Conservation (phyloP, 2,888 invertebrate genomes). For the Papilio protenor region DNA sequence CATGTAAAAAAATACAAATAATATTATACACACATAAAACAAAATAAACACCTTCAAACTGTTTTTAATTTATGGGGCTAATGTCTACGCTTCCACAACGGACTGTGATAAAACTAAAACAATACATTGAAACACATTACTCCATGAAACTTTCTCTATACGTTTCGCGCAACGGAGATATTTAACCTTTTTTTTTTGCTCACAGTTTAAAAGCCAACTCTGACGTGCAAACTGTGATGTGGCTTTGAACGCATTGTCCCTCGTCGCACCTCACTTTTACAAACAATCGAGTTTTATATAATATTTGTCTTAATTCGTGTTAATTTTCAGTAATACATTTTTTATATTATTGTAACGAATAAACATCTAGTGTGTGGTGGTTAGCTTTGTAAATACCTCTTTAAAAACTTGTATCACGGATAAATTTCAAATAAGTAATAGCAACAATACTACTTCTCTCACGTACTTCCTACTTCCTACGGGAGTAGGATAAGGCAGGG, state of each 20-base stretch:
- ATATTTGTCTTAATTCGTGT: background rate
- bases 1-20: background rate
- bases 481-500: no score
- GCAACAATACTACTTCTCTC: no score
- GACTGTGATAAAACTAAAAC: constrained; percentile 12
- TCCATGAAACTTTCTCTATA: constrained; percentile 18
- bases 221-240: constrained; percentile 63
- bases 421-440: no score
- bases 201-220: constrained; percentile 61
- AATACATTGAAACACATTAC: constrained; percentile 23
- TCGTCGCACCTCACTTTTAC: constrained; percentile 39
- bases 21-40: background rate
- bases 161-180: constrained; percentile 21
- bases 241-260: constrained; percentile 57
- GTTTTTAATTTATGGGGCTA: background rate
- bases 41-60: background rate
- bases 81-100: constrained; percentile 3
- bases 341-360: no score
- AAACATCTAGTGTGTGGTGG: no score
- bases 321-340: background rate
- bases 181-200: constrained; percentile 58
- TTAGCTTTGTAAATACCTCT: no score
- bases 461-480: no score
- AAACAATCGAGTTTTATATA: background rate
- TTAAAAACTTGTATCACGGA: no score